Percentiles rank a stretch among this genome's conserved stretches.
Conservation (phyloP, 2,797 vertebrate genomes). For the Loriculus beryllinus region DNA sequence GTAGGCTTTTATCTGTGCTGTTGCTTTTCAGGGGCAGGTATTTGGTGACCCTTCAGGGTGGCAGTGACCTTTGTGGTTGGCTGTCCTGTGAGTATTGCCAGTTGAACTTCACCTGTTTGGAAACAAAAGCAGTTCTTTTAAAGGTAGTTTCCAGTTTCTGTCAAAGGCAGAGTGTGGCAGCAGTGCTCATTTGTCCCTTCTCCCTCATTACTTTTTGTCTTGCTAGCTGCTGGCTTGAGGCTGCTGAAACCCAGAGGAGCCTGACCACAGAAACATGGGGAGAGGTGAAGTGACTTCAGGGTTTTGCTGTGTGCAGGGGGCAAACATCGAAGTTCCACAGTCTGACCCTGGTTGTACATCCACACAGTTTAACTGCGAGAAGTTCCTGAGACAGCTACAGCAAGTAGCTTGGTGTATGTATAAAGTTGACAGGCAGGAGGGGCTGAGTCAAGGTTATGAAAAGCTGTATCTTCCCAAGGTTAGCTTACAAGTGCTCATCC, state of each 20-base stretch:
- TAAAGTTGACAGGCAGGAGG: not conserved
- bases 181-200: accelerated
- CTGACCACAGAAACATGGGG: not conserved
- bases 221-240: not conserved
- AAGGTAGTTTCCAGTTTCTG: not conserved
- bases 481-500: not conserved
- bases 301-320: too few species aligned
- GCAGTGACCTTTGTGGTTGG: not conserved
- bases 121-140: not conserved
- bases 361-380: not conserved
- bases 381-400: not conserved
- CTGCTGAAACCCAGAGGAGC: not conserved
- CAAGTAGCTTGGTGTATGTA: not conserved
- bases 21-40: not conserved
- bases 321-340: not conserved
- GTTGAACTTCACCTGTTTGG: not conserved
- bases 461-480: not conserved
- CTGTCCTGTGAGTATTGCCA: not conserved
- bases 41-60: not conserved
- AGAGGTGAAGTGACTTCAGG: not conserved
- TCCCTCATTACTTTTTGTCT: not conserved
- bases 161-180: not conserved
- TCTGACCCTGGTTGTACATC: not conserved
- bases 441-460: not conserved
- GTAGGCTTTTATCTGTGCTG: not conserved